Evolutionary conservation across 2,113 vertebrate genomes (phyloP).

Genomic region (Cacatua alba): DNA sequence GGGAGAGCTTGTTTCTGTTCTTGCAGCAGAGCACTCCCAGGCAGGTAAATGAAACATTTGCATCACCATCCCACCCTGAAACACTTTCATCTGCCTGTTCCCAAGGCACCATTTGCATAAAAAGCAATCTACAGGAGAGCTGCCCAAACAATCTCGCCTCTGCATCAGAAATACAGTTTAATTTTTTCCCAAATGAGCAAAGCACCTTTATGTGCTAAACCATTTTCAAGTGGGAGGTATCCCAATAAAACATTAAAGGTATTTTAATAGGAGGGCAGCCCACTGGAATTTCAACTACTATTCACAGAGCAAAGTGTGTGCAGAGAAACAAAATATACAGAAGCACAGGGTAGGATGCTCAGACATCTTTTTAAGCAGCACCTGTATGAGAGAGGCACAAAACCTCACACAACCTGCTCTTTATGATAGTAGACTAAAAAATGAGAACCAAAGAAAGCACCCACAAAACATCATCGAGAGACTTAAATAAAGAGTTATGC

Average conservation of each 20-base stretch:
- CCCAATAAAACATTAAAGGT: slow-evolving; percentile 43
- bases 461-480: not conserved
- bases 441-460: not conserved
- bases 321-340: not conserved
- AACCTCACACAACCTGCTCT: not conserved
- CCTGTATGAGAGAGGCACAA: not conserved
- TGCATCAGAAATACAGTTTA: not conserved
- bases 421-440: not conserved
- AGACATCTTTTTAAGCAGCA: not conserved
- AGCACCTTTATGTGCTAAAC: slow-evolving; percentile 22
- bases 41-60: slow-evolving; percentile 12
- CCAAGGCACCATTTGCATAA: slow-evolving; percentile 56
- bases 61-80: not conserved
- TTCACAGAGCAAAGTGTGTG: not conserved
- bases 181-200: slow-evolving; percentile 7
- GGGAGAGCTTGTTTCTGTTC: not conserved
- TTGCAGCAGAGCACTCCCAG: not conserved
- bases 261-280: slow-evolving; percentile 23
- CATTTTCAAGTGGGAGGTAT: slow-evolving; percentile 16
- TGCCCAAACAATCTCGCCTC: not conserved
- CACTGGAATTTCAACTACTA: slow-evolving; percentile 21
- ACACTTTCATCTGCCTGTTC: slow-evolving; percentile 14
- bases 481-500: not conserved
- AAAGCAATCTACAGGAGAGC: not conserved
- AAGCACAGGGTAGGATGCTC: not conserved